Conservation (phyloP, 2,113 vertebrate species). For the Sapajus apella region DNA sequence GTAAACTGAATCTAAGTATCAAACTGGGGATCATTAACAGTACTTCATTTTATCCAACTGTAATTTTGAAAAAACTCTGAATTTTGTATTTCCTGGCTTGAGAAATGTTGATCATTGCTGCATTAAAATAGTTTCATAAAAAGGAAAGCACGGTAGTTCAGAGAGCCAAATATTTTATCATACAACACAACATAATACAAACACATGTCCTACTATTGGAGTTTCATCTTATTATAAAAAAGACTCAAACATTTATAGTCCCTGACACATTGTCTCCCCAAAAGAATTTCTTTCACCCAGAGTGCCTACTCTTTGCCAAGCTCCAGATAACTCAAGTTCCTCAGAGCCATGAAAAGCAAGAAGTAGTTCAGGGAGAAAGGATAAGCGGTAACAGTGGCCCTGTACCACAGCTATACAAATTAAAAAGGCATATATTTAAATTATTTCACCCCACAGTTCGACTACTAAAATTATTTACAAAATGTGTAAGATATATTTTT, state of each 20-base stretch:
- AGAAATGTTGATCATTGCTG: slow-evolving; percentile 40
- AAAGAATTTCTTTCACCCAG: slow-evolving; percentile 10
- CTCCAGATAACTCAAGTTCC: not conserved
- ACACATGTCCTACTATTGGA: not conserved
- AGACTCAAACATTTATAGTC: not conserved
- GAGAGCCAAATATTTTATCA: not conserved
- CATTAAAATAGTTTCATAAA: slow-evolving; percentile 45
- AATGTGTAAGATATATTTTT: not conserved
- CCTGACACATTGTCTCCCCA: not conserved
- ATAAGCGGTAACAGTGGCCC: not conserved
- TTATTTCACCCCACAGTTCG: not conserved
- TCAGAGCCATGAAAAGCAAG: not conserved
- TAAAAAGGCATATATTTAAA: not conserved
- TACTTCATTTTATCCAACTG: not conserved
- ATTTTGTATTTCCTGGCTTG: not conserved
- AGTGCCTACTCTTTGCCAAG: not conserved
- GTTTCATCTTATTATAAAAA: slow-evolving; percentile 28
- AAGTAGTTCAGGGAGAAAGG: not conserved
- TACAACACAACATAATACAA: not conserved
- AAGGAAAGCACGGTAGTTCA: not conserved
- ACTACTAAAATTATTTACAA: not conserved
- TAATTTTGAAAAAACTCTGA: not conserved
- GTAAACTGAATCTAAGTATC: not conserved
- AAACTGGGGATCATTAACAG: slow-evolving; percentile 28
- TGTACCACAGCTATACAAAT: not conserved